phyloP scores from a whole-genome alignment of 2,888 invertebrate genomes.

The Molorchus minor region DNA sequence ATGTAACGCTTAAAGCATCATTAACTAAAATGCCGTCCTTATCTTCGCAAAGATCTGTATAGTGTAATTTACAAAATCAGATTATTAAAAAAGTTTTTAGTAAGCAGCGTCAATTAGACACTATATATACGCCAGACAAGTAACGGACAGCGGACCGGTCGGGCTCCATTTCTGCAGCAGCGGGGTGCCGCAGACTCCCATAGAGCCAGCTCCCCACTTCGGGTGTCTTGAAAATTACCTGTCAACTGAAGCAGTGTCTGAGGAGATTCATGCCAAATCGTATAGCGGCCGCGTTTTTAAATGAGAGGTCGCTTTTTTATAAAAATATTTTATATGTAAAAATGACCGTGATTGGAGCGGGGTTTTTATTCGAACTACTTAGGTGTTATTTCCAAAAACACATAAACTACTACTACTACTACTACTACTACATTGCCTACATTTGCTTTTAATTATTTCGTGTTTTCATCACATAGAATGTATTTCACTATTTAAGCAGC shows the following conservation, averaged over 20 bases:
- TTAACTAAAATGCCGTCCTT: too few relatives aligned
- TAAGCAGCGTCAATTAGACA: conserved; percentile 41
- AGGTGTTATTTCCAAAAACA: too few relatives aligned
- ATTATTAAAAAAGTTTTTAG: conserved; percentile 29
- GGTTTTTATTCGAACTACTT: too few relatives aligned
- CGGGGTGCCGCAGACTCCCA: conserved; percentile 47
- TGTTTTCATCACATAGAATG: too few relatives aligned
- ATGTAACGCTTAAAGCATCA: too few relatives aligned
- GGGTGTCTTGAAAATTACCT: conserved; percentile 57
- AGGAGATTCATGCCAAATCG: conserved; percentile 43
- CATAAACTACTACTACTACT: too few relatives aligned
- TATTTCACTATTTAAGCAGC: too few relatives aligned
- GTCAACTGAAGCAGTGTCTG: conserved; percentile 57
- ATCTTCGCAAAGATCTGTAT: too few relatives aligned
- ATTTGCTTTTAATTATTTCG: too few relatives aligned
- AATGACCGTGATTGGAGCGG: too few relatives aligned
- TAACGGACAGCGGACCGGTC: conserved; percentile 47
- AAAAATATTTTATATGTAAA: conserved; percentile 7
- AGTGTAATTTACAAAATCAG: neutral
- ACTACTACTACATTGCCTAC: too few relatives aligned
- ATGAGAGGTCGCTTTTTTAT: conserved; percentile 1
- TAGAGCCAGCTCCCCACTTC: conserved; percentile 47
- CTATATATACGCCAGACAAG: conserved; percentile 42
- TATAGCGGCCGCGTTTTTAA: conserved; percentile 23
- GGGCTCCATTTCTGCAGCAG: conserved; percentile 54